phyloP scores from a whole-genome alignment of 1,140 invertebrate genomes.

The Leptinotarsa undecemlineata region DNA sequence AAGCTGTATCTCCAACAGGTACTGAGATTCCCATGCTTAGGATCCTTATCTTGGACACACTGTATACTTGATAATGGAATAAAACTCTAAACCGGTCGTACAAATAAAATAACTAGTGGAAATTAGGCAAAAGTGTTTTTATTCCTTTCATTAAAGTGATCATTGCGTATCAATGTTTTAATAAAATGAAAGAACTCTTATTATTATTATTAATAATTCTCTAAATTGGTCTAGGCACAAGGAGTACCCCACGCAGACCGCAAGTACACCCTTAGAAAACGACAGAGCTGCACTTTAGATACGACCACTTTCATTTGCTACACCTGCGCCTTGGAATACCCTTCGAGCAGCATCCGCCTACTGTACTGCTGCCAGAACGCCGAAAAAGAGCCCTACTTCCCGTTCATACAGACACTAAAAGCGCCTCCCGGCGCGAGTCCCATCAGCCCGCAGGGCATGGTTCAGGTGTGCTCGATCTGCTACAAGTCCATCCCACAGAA shows the following conservation, averaged over 20 bases:
- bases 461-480: conserved; percentile 84
- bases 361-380: conserved; percentile 84
- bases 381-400: conserved; percentile 85
- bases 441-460: conserved; percentile 80
- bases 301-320: conserved; percentile 84
- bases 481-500: conserved; percentile 81
- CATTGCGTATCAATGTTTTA: too few species aligned
- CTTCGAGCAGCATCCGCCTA: conserved; percentile 74
- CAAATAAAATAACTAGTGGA: too few species aligned
- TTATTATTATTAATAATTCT: too few species aligned
- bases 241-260: conserved; percentile 75
- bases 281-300: conserved; percentile 67
- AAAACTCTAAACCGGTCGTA: too few species aligned
- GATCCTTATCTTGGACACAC: too few species aligned
- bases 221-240: conserved; percentile 38
- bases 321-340: conserved; percentile 80
- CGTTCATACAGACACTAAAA: conserved; percentile 79
- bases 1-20: too few species aligned
- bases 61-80: too few species aligned
- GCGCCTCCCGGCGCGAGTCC: conserved; percentile 81
- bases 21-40: too few species aligned
- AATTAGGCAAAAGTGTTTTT: too few species aligned
- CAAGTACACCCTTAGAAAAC: conserved; percentile 77
- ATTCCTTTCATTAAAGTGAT: too few species aligned
- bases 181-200: too few species aligned